Conservation (phyloP, 2,888 invertebrate species). For the Tachina lurida region DNA sequence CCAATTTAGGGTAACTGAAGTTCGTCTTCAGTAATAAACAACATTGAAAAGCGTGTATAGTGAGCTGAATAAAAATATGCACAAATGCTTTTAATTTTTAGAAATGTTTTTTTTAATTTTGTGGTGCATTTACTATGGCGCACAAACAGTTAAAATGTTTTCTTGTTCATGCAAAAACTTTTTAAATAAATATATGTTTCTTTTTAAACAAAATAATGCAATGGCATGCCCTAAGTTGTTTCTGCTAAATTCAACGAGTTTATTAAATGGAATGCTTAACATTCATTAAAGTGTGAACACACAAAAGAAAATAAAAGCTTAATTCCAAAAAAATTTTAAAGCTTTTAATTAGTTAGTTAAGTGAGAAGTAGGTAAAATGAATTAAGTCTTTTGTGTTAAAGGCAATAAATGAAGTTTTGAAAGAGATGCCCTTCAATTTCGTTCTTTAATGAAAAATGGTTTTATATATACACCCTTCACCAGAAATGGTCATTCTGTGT, state of each 20-base stretch:
- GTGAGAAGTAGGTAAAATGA: background rate
- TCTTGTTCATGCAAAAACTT: slow-evolving; percentile 15
- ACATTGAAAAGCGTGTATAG: slow-evolving; percentile 51
- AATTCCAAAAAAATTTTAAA: background rate
- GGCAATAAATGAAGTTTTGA: too few species aligned
- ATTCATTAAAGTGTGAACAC: slow-evolving; percentile 16
- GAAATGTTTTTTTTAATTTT: slow-evolving; percentile 67
- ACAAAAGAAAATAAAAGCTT: background rate
- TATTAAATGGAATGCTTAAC: slow-evolving; percentile 27
- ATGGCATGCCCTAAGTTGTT: slow-evolving; percentile 40
- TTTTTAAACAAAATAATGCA: slow-evolving; percentile 41
- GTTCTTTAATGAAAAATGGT: too few species aligned
- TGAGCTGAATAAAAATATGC: slow-evolving; percentile 14
- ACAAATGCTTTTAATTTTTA: slow-evolving; percentile 54
- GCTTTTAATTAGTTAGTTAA: slow-evolving; percentile 36
- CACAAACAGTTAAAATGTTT: slow-evolving; percentile 43
- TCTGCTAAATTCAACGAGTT: background rate
- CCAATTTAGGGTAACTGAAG: background rate
- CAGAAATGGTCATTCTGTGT: too few species aligned
- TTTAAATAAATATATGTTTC: slow-evolving; percentile 13
- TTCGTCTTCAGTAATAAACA: background rate
- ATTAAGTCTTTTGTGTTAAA: too few species aligned
- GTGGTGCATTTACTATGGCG: slow-evolving; percentile 55
- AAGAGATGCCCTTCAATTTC: too few species aligned
- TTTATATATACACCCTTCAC: too few species aligned